Evolutionary conservation across 2,888 invertebrate genomes (phyloP), one percentile per base, ranked within the genome.

Genomic region (Lasius fuliginosus): DNA sequence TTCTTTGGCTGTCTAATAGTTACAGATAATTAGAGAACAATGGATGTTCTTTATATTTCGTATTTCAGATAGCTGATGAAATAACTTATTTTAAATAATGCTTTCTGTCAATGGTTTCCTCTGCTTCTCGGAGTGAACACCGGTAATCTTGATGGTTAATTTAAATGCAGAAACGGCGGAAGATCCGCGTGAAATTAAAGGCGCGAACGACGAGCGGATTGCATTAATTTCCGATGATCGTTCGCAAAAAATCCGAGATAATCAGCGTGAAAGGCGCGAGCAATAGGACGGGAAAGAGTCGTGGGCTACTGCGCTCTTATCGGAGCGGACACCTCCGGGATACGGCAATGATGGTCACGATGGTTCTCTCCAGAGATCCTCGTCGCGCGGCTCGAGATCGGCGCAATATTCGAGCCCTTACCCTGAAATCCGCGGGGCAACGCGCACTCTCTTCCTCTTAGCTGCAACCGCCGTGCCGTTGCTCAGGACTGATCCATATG

Each of bases 401-500:
- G 85, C 90, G 90, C 88, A 92, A 92, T 91, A 91, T 92, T 92
- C 90, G 87, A 86, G 76, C 91, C 86, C 87, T 89, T 86, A 85
- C 69, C 82, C 86, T 74, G 85, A 53, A 86, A 88, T 85, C 86
- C 84, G 85, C 85, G 82, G 36, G 86, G 71, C 86, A 76, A 62
- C 69, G 82, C 60, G 77, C 76, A 84, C 87, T 84, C 87, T 76
- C 87, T 85, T 87, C 84, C 89, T 87, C 91, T 87, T 86, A 85
- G 85, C 86, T 86, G 85, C 87, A 76, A 87, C 84, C 84, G 85
- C 67, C 89, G 85, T 83, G 84, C 65, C 88, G 85, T 85, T 89
- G 91, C 92, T 92, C 92, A 90, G 89, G 90, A 92, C 93, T 94
- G 94, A 94, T 94, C 94, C 94, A 94, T 94, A 94, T 94, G 94